Percentiles rank a stretch among this genome's conserved stretches.
phyloP scores from a whole-genome alignment of 1,140 invertebrate species.

The Popillia japonica region DNA sequence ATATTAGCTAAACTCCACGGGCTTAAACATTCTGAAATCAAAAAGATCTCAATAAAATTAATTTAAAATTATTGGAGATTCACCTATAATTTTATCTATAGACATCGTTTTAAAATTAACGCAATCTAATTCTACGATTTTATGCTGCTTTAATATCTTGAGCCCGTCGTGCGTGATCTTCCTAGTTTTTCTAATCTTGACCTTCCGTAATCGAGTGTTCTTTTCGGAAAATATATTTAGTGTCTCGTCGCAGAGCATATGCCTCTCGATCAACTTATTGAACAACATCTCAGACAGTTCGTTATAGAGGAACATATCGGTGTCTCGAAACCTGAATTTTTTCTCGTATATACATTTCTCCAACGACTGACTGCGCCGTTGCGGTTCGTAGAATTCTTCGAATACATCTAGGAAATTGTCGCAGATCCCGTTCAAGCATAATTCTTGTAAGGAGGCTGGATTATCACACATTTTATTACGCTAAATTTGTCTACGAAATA shows the following conservation, averaged over 20 bases:
- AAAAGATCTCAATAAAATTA: not conserved
- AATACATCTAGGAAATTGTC: conserved; percentile 72
- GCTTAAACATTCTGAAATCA: conserved; percentile 68
- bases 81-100: conserved; percentile 55
- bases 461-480: conserved; percentile 70
- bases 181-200: conserved; percentile 65
- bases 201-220: conserved; percentile 68
- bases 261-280: conserved; percentile 69
- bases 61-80: conserved; percentile 34
- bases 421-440: conserved; percentile 75
- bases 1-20: conserved; percentile 78
- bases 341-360: conserved; percentile 41
- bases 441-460: conserved; percentile 70
- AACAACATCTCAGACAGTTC: conserved; percentile 75
- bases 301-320: conserved; percentile 72
- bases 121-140: conserved; percentile 71
- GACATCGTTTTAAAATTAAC: conserved; percentile 51
- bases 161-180: conserved; percentile 71
- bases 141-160: conserved; percentile 72
- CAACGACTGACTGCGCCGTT: not conserved
- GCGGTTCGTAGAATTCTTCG: conserved; percentile 55
- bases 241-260: conserved; percentile 70
- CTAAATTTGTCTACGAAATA: not conserved
- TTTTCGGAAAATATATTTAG: conserved; percentile 73
- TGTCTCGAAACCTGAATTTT: conserved; percentile 69